Evolutionary conservation across 2,888 invertebrate genomes (phyloP), one percentile per base, ranked within the genome.

Genomic region (Pasiphila rectangulata): DNA sequence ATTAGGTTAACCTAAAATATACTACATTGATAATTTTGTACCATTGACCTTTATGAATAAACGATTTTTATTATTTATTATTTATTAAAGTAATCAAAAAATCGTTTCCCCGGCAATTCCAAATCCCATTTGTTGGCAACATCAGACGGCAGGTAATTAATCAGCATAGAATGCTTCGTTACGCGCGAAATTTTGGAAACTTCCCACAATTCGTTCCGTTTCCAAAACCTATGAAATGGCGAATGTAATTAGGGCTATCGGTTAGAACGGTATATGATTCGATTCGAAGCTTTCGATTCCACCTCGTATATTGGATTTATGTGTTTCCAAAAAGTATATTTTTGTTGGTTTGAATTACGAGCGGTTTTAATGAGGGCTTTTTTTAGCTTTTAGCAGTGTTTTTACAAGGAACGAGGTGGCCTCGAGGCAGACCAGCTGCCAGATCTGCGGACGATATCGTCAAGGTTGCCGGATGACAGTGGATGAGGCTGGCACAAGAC

Each of bases 131-230:
- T 54, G 27, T 39, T 30, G 43, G 37, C 49, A 50, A 46, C 37
- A 50, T 58, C 57, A 58, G 53, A 61, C 46, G 55, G 57, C 61
- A 51, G 41, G 52, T 47, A 57, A 67, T 69, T 64, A 63, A 69
- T 70, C 67, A 69, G 51, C 45, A 51, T 36, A 30, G 42, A 59
- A 62, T 54, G 53, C 55, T 58, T 56, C 57, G 55, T 56, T 64
- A 63, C 50, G 51, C 62, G 61, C 57, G 55, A 64, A 63, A 67
- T 56, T 51, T 53, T 52, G 42, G 52, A 58, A 62, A 52, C 56
- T 52, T 58, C 58, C 34, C 52, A 44, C 48, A 46, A 50, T 55
- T 53, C 46, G 45, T 54, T 39, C 20, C 41, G 23, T 42, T 32
- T 46, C 43, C 32, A 42, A 32, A 44, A 44, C 38, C 32, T 13